Conservation (phyloP, 2,888 invertebrate species). For the Chaitophorus viminalis region DNA sequence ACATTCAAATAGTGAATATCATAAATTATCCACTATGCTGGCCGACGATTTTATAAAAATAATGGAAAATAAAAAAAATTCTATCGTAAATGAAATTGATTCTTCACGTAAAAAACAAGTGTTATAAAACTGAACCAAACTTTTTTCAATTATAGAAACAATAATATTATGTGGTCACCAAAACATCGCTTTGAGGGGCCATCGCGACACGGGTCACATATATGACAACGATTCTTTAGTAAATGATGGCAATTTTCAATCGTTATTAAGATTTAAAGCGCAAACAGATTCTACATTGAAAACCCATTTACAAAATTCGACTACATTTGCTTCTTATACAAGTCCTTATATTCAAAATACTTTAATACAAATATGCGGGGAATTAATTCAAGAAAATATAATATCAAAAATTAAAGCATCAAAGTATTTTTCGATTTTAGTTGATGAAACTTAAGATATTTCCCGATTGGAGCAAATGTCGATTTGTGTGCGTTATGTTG, state of each 20-base stretch:
- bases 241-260: neutral
- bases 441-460: neutral
- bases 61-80: conserved; percentile 13
- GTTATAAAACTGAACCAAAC: neutral
- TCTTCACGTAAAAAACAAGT: neutral
- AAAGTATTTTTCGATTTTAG: neutral
- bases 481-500: neutral
- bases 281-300: neutral
- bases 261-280: neutral
- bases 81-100: neutral
- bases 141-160: neutral
- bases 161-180: too few relatives aligned
- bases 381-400: neutral
- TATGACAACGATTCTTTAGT: neutral
- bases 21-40: neutral
- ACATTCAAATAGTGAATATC: neutral
- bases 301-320: neutral
- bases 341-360: neutral
- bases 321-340: neutral
- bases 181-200: too few relatives aligned
- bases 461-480: neutral
- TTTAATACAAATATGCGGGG: neutral
- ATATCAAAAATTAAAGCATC: neutral
- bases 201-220: neutral
- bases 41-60: conserved; percentile 18